Evolutionary conservation across 2,888 invertebrate species (phyloP), one percentile per base, ranked within the genome.

Genomic region (Spicauda simplicius): DNA sequence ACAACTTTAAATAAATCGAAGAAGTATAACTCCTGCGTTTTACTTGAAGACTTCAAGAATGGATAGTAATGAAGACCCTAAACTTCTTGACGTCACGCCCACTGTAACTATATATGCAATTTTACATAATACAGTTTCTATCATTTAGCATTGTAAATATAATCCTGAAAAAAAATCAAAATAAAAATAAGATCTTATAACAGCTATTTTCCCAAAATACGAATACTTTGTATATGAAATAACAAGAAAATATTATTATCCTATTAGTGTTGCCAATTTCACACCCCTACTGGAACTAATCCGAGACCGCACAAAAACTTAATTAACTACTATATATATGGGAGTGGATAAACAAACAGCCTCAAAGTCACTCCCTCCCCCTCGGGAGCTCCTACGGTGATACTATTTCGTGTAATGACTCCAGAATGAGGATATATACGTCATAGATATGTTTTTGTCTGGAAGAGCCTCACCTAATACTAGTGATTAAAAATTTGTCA

Each of bases 391-490:
- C 81, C 85, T 84, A 86, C 88, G 91, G 88, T 89, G 91, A 91
- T 91, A 91, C 91, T 90, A 90, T 91, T 91, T 87, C 92, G 92
- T 92, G 92, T 93, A 91, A 92, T 92, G 92, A 91, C 90, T 92
- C 85, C 91, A 88, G 87, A 91, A 92, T 92, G 91, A 92, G 91
- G 86, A 90, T 87, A 87, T 83, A 86, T 84, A 85, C 79, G 77
- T 8, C 65, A 19, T 16, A 19, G 59, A 66, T 1, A 19, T 1
- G 0, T 33, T 63, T 19, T n/a, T 19, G 30, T 18, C 64, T 64
- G 18, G 57, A 64, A 57, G 12, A n/a, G 56, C 6, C n/a, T n/a
- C 2, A 7, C 3, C n/a, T 45, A 45, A 12, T 4, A 14, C 12
- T 2, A n/a, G 11, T n/a, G 45, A n/a, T n/a, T 45, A n/a, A 45